phyloP scores from a whole-genome alignment of 2,113 vertebrate species.

The Pollimyrus isidori region DNA sequence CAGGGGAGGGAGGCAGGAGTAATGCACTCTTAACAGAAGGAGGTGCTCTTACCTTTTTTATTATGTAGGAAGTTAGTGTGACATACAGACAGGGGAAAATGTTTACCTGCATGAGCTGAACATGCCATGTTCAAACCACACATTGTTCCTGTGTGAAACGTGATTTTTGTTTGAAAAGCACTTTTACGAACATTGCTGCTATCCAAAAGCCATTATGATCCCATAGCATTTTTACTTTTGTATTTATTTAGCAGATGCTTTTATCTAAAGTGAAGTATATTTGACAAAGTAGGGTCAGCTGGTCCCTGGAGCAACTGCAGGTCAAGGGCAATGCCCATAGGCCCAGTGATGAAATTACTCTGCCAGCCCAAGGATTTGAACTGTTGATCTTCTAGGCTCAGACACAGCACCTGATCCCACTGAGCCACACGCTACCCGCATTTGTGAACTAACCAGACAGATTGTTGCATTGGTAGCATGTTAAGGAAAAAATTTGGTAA shows the following conservation, averaged over 20 bases:
- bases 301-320: not conserved
- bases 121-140: not conserved
- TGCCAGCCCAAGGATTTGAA: not conserved
- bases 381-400: not conserved
- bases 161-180: not conserved
- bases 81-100: slow-evolving; percentile 12
- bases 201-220: not conserved
- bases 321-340: not conserved
- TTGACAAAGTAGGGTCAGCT: not conserved
- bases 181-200: slow-evolving; percentile 1
- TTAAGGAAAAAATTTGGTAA: not conserved
- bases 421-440: not conserved
- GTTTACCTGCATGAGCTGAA: slow-evolving; percentile 46
- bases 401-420: not conserved
- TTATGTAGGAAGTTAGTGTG: not conserved
- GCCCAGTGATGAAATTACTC: not conserved
- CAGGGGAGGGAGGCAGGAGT: not conserved
- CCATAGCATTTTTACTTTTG: not conserved
- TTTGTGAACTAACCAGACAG: not conserved
- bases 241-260: not conserved
- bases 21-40: not conserved
- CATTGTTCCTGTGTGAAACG: not conserved
- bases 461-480: not conserved
- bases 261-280: not conserved
- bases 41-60: not conserved